These are phyloP conservation scores for Tamias sibiricus DNA, from an alignment of 2,113 vertebrate genomes.

Conservation along the genomic window DNA sequence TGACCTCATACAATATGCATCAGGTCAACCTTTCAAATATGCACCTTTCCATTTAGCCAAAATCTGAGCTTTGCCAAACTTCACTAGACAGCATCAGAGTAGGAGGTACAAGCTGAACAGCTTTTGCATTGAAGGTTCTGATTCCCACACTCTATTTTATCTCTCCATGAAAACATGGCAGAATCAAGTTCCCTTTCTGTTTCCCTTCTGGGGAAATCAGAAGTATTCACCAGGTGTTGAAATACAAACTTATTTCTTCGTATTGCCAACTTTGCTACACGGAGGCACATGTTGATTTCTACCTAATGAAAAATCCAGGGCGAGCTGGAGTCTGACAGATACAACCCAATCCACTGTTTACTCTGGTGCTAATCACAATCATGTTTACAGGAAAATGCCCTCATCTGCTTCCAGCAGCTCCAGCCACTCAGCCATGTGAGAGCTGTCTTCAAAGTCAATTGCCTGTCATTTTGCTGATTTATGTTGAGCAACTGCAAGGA, in stretches of 20 bases:
- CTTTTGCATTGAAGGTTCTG: neutral
- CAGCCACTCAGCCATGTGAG: constrained; percentile 77
- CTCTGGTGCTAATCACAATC: constrained; percentile 80
- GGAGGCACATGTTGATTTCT: neutral
- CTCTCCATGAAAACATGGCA: neutral
- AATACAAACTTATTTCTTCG: neutral
- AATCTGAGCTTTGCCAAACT: neutral
- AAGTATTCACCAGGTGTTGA: neutral
- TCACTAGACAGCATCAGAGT: neutral
- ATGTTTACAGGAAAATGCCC: constrained; percentile 83
- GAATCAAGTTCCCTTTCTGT: neutral
- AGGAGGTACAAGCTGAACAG: fast-evolving
- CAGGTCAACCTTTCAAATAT: neutral
- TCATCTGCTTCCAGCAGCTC: constrained; percentile 82
- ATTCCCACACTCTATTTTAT: neutral
- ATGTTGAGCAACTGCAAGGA: constrained; percentile 73
- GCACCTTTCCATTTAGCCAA: neutral
- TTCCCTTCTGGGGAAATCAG: neutral
- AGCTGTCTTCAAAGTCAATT: constrained; percentile 83
- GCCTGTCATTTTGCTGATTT: constrained; percentile 80
- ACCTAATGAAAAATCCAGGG: constrained; percentile 24
- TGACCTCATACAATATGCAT: neutral
- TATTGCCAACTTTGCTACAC: neutral
- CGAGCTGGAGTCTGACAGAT: constrained; percentile 26
- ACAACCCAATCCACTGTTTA: constrained; percentile 52